Evolutionary conservation across 2,888 invertebrate genomes (phyloP).

Genomic region (Sesia bembeciformis): DNA sequence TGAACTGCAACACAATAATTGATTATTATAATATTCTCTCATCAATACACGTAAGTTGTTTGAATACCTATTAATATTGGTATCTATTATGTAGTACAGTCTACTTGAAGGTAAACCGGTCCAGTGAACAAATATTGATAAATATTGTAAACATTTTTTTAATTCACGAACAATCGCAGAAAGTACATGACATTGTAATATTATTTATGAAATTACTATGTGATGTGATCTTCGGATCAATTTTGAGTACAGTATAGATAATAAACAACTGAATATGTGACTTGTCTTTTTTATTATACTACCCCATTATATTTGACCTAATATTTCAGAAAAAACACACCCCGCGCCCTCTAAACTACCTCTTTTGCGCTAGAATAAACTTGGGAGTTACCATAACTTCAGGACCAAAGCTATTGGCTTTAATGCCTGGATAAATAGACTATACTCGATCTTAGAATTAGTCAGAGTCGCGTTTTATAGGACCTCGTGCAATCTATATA

Average conservation of each 20-base stretch:
- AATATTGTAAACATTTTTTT: slow-evolving; percentile 73
- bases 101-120: slow-evolving; percentile 69
- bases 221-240: slow-evolving; percentile 83
- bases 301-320: too few relatives aligned
- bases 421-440: too few relatives aligned
- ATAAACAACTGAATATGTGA: slow-evolving; percentile 83
- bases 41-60: slow-evolving; percentile 71
- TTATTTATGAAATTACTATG: slow-evolving; percentile 80
- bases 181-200: slow-evolving; percentile 76
- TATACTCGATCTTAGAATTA: too few relatives aligned
- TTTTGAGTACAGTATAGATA: slow-evolving; percentile 85
- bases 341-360: too few relatives aligned
- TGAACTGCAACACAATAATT: slow-evolving; percentile 73
- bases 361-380: too few relatives aligned
- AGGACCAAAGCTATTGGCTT: too few relatives aligned
- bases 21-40: slow-evolving; percentile 57
- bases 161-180: slow-evolving; percentile 71
- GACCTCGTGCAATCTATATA: too few relatives aligned
- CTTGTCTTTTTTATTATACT: slow-evolving; percentile 42
- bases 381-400: too few relatives aligned
- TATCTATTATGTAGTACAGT: slow-evolving; percentile 63
- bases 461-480: too few relatives aligned
- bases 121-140: slow-evolving; percentile 74
- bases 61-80: slow-evolving; percentile 58
- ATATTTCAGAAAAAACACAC: too few relatives aligned